These are phyloP conservation scores for Enteromius unitaeniatus DNA, from an alignment of 2,797 vertebrate species.

Conservation along the genomic window DNA sequence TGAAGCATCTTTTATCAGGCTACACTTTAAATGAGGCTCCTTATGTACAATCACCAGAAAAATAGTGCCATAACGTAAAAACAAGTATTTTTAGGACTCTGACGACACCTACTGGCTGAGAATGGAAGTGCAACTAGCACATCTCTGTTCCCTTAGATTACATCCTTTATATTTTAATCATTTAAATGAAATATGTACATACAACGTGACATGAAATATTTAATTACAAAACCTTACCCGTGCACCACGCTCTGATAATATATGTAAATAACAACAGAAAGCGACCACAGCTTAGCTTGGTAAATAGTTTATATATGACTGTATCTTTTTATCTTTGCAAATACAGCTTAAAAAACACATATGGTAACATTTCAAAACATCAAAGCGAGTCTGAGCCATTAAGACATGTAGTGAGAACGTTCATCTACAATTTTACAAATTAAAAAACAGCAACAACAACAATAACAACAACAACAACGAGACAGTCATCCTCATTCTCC, in stretches of 20 bases:
- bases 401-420: conserved; percentile 75
- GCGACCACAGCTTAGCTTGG: conserved; percentile 55
- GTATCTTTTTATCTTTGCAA: conserved; percentile 84
- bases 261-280: conserved; percentile 11
- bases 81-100: neutral
- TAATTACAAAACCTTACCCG: neutral
- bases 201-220: too few relatives aligned
- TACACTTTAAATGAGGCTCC: neutral
- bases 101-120: neutral
- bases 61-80: neutral
- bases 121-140: neutral
- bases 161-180: neutral
- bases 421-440: conserved; percentile 52
- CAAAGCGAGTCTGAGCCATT: conserved; percentile 78
- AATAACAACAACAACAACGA: conserved; percentile 74
- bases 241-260: neutral
- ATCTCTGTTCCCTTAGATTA: neutral
- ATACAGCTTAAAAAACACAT: conserved; percentile 83
- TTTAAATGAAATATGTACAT: neutral
- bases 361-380: conserved; percentile 78
- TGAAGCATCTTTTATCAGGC: neutral
- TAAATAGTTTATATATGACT: conserved; percentile 82
- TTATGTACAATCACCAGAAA: neutral
- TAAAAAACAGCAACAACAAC: conserved; percentile 53
- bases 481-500: conserved; percentile 64